phyloP scores from a whole-genome alignment of 1,140 invertebrate genomes.

The Cotesia glomerata region DNA sequence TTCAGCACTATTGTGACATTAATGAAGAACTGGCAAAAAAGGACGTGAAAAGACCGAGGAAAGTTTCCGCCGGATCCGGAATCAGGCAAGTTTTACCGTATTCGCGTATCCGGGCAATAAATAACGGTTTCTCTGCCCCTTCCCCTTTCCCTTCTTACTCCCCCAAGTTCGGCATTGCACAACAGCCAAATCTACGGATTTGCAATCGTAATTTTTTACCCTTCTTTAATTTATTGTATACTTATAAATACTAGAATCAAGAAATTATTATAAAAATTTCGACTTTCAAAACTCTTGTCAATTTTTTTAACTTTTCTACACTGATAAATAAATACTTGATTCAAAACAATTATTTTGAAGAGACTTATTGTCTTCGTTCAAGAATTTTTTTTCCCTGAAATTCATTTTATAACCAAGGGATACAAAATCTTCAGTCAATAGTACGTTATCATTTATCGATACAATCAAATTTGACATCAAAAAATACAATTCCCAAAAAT shows the following conservation, averaged over 20 bases:
- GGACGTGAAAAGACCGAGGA: conserved; percentile 40
- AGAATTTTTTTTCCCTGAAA: too few relatives aligned
- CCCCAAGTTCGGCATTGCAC: background rate
- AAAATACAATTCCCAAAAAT: too few relatives aligned
- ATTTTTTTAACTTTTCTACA: too few relatives aligned
- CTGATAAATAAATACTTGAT: too few relatives aligned
- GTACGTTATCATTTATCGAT: too few relatives aligned
- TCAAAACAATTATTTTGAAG: too few relatives aligned
- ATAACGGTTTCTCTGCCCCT: conserved; percentile 42
- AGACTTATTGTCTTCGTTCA: too few relatives aligned
- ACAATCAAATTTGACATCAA: too few relatives aligned
- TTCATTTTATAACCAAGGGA: too few relatives aligned
- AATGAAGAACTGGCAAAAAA: conserved; percentile 25
- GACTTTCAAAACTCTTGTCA: too few relatives aligned
- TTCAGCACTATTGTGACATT: conserved; percentile 4
- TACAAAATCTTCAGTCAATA: too few relatives aligned
- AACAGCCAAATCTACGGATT: conserved; percentile 44
- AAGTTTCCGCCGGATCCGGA: conserved; percentile 51
- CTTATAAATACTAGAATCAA: background rate
- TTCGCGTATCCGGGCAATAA: conserved; percentile 54
- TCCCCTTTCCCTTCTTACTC: conserved; percentile 42
- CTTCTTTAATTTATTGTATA: background rate
- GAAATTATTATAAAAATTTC: too few relatives aligned
- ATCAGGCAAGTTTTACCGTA: conserved; percentile 54
- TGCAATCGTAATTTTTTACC: conserved; percentile 8